phyloP scores from a whole-genome alignment of 2,888 invertebrate species.

The Nemoura dubitans region DNA sequence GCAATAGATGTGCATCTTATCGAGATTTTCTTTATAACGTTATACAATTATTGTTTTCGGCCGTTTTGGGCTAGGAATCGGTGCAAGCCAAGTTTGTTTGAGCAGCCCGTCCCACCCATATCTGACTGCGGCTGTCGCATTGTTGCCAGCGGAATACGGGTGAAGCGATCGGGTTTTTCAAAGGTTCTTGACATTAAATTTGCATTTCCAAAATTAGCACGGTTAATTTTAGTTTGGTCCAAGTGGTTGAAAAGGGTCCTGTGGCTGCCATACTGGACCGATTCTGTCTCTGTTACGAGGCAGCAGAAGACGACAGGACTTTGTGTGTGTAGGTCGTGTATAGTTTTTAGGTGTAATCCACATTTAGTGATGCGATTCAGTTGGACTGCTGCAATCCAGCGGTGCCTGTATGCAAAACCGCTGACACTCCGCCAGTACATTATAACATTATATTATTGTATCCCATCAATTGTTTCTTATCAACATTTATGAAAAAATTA shows the following conservation, averaged over 20 bases:
- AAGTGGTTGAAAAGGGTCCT: neutral
- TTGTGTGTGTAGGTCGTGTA: neutral
- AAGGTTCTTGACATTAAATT: neutral
- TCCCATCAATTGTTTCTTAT: neutral
- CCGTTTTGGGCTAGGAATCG: too few species aligned
- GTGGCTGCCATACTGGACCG: neutral
- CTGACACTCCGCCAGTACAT: neutral
- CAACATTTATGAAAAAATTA: neutral
- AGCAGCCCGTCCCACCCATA: too few species aligned
- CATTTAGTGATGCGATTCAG: neutral
- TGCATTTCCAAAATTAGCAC: neutral
- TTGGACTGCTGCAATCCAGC: neutral
- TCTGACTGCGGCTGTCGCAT: too few species aligned
- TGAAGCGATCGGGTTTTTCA: neutral
- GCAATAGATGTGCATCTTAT: too few species aligned
- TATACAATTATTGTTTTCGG: too few species aligned
- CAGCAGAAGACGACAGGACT: neutral
- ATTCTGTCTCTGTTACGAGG: neutral
- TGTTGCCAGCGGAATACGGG: too few species aligned
- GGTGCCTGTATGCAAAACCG: neutral
- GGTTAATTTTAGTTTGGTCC: neutral
- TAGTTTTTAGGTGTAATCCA: neutral
- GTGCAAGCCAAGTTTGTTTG: too few species aligned
- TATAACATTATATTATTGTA: neutral
- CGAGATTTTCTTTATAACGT: too few species aligned